These are phyloP conservation scores for Dicentrarchus labrax DNA, from an alignment of 2,113 vertebrate species.

Conservation along the genomic window DNA sequence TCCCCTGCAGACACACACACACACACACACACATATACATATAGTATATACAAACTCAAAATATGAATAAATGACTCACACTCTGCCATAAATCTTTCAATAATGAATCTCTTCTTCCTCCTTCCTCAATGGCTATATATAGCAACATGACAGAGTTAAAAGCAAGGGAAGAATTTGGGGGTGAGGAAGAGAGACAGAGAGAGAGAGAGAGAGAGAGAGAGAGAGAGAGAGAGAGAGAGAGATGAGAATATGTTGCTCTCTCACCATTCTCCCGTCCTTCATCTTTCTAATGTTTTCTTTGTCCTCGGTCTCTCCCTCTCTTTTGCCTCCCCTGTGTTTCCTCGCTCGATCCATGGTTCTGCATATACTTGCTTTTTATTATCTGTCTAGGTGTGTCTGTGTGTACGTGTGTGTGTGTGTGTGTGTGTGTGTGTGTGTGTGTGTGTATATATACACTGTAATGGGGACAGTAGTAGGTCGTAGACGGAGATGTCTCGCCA, in stretches of 20 bases:
- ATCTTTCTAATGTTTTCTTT: slow-evolving; percentile 39
- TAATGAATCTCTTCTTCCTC: slow-evolving; percentile 72
- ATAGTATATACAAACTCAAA: slow-evolving; percentile 8
- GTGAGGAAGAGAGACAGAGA: neutral
- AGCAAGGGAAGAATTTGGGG: slow-evolving; percentile 32
- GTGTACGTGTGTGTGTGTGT: neutral
- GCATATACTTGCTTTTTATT: slow-evolving; percentile 37
- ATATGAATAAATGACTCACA: slow-evolving; percentile 59
- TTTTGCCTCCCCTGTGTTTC: slow-evolving; percentile 1
- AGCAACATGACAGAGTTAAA: slow-evolving; percentile 63
- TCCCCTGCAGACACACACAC: neutral
- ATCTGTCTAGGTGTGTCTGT: slow-evolving; percentile 10
- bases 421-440: slow-evolving; percentile 2
- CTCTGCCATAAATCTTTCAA: slow-evolving; percentile 71
- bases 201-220: neutral
- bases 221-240: neutral
- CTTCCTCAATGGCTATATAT: slow-evolving; percentile 65
- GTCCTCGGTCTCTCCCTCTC: neutral
- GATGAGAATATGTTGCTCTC: slow-evolving; percentile 11
- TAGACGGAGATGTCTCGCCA: slow-evolving; percentile 44
- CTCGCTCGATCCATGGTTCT: slow-evolving; percentile 7
- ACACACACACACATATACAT: neutral
- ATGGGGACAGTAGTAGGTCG: slow-evolving; percentile 46
- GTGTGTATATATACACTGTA: neutral
- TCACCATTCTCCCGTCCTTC: slow-evolving; percentile 11